Percentiles rank a stretch among this genome's conserved stretches.
These are phyloP conservation scores for Epizoanthus scotinus DNA, from an alignment of 92 coral and sea anemone genomes.

Conservation along the genomic window DNA sequence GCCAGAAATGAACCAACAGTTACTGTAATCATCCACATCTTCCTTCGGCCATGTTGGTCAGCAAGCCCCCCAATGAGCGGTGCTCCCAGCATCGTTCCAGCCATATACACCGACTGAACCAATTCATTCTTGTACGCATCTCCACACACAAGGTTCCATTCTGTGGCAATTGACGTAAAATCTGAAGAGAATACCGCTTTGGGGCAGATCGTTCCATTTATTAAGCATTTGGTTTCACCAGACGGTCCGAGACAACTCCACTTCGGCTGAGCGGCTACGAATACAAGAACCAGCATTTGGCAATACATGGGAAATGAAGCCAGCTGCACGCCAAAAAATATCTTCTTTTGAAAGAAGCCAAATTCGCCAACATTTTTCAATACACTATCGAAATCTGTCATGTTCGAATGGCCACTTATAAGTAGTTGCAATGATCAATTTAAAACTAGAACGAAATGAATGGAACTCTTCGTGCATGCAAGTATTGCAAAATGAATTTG, in stretches of 20 bases:
- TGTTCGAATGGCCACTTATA: background rate
- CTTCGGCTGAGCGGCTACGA: slow-evolving; percentile 53
- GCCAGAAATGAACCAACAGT: slow-evolving; percentile 42
- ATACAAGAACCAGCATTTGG: slow-evolving; percentile 61
- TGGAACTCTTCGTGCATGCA: too few species aligned
- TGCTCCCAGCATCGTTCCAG: slow-evolving; percentile 60
- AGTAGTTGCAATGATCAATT: too few species aligned
- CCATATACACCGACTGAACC: slow-evolving; percentile 66
- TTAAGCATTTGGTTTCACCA: slow-evolving; percentile 38
- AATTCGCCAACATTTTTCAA: slow-evolving; percentile 65
- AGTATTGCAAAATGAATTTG: too few species aligned
- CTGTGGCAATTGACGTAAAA: slow-evolving; percentile 59
- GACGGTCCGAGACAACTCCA: slow-evolving; percentile 38
- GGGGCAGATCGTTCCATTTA: slow-evolving; percentile 54
- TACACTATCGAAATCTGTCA: slow-evolving; percentile 61
- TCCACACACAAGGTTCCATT: slow-evolving; percentile 67
- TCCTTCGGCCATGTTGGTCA: slow-evolving; percentile 59
- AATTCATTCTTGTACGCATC: slow-evolving; percentile 62
- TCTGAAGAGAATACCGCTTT: slow-evolving; percentile 47
- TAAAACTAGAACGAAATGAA: too few species aligned
- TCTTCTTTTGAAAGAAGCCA: slow-evolving; percentile 60
- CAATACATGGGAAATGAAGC: slow-evolving; percentile 52
- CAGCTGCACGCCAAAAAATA: slow-evolving; percentile 45
- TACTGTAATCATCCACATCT: slow-evolving; percentile 43
- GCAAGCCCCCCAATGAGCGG: slow-evolving; percentile 46